These are phyloP conservation scores for Cyprinodon brontotheroides DNA, from an alignment of 2,113 vertebrate species.

Conservation along the genomic window DNA sequence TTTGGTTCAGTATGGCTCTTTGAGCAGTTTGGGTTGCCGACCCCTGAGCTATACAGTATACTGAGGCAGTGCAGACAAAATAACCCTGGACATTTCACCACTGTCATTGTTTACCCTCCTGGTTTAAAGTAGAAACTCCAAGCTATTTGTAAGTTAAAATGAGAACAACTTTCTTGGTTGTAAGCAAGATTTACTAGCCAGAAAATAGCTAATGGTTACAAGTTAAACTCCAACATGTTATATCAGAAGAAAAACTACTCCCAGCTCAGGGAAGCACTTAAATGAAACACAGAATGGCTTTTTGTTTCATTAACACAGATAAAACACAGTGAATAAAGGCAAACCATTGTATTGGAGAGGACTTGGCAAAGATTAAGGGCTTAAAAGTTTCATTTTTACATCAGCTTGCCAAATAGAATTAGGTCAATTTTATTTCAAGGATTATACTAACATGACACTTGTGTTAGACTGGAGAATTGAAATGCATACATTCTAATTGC, in stretches of 20 bases:
- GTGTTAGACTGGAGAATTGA: constrained; percentile 37
- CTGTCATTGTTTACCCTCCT: constrained; percentile 23
- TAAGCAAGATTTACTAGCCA: neutral
- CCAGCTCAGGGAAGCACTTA: constrained; percentile 6
- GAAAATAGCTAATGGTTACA: constrained; percentile 3
- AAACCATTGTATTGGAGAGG: constrained; percentile 42
- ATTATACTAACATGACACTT: constrained; percentile 47
- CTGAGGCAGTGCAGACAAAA: constrained; percentile 45
- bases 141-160: too few species aligned
- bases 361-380: constrained; percentile 54
- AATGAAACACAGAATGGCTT: constrained; percentile 20
- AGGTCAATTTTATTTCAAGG: constrained; percentile 51
- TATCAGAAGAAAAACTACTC: constrained; percentile 37
- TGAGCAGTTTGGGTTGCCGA: too few species aligned
- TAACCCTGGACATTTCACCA: constrained; percentile 38
- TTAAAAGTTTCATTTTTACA: constrained; percentile 54
- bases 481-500: constrained; percentile 31
- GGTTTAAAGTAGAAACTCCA: constrained; percentile 5
- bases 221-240: constrained; percentile 42
- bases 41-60: neutral
- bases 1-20: too few species aligned
- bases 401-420: constrained; percentile 50
- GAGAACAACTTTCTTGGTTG: constrained; percentile 4
- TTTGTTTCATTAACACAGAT: constrained; percentile 39
- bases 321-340: constrained; percentile 30